These are phyloP conservation scores for Saccostrea glomerata DNA, from an alignment of 1,140 invertebrate species.

Conservation along the genomic window DNA sequence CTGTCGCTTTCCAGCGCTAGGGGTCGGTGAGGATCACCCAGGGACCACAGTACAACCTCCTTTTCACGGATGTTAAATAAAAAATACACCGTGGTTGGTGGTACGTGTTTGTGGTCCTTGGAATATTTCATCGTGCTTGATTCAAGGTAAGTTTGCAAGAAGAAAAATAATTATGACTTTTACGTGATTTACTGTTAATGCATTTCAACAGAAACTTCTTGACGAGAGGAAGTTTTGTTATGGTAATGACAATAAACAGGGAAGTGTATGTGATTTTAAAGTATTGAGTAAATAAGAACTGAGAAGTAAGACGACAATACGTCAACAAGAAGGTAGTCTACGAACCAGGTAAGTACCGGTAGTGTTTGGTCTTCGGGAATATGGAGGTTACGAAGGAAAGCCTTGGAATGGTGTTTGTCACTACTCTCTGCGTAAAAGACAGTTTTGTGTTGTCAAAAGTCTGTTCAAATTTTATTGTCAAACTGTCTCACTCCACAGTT, in stretches of 20 bases:
- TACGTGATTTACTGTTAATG: too few relatives aligned
- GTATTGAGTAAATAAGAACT: too few relatives aligned
- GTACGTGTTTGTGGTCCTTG: constrained; percentile 2
- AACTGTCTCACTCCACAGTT: neutral
- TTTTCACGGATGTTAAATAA: neutral
- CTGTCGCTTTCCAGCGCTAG: constrained; percentile 46
- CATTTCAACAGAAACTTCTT: too few relatives aligned
- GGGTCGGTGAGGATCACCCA: constrained; percentile 57
- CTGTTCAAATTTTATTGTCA: constrained; percentile 1
- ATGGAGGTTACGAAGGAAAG: neutral
- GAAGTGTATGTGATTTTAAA: too few relatives aligned
- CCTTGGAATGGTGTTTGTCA: neutral
- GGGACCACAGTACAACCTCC: constrained; percentile 44
- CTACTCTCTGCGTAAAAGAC: neutral
- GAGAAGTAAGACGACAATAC: too few relatives aligned
- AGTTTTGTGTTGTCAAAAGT: neutral
- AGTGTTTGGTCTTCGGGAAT: neutral
- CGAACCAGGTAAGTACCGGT: neutral
- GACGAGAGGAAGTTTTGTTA: too few relatives aligned
- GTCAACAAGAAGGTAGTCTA: neutral
- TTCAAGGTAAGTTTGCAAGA: neutral
- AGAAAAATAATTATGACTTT: neutral
- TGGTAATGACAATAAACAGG: too few relatives aligned
- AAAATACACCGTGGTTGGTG: neutral
- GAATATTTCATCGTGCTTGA: neutral